Evolutionary conservation across 37 sponge, comb jelly and placozoan species (phyloP).

Genomic region (Ianthella basta): DNA sequence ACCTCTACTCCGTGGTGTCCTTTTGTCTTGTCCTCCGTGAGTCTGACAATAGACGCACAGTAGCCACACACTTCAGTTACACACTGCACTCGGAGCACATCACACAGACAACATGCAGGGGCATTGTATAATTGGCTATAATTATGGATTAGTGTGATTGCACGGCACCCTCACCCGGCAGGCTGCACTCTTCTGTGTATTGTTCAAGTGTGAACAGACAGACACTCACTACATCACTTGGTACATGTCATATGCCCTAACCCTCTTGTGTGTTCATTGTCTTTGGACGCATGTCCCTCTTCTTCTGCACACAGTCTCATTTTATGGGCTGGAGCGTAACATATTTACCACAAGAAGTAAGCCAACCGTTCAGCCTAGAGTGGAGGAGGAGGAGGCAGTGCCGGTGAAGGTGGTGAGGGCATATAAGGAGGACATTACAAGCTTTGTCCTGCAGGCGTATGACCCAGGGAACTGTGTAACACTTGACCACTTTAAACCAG

Average conservation of each 20-base stretch:
- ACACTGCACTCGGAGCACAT: no score
- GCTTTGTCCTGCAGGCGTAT: conserved; percentile 61
- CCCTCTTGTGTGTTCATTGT: background rate
- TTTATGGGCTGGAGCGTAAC: conserved; percentile 13
- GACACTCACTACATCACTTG: background rate
- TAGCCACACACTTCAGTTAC: no score
- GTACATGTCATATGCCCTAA: background rate
- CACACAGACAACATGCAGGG: no score
- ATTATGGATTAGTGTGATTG: no score
- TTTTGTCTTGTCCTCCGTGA: background rate
- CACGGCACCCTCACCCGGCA: no score
- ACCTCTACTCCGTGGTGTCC: background rate
- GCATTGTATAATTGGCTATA: no score
- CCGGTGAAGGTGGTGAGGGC: conserved; percentile 29
- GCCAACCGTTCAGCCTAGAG: background rate
- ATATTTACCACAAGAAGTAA: background rate
- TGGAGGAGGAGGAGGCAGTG: conserved; percentile 41
- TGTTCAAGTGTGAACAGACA: no score
- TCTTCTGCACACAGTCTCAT: background rate
- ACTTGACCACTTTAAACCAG: conserved; percentile 64
- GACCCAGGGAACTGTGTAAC: conserved; percentile 64
- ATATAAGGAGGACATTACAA: conserved; percentile 52
- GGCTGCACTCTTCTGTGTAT: no score
- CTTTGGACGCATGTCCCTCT: background rate
- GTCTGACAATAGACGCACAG: background rate